Base-by-base conservation (phyloP, 2,888 invertebrate species). In the Diarsia brunnea region DNA sequence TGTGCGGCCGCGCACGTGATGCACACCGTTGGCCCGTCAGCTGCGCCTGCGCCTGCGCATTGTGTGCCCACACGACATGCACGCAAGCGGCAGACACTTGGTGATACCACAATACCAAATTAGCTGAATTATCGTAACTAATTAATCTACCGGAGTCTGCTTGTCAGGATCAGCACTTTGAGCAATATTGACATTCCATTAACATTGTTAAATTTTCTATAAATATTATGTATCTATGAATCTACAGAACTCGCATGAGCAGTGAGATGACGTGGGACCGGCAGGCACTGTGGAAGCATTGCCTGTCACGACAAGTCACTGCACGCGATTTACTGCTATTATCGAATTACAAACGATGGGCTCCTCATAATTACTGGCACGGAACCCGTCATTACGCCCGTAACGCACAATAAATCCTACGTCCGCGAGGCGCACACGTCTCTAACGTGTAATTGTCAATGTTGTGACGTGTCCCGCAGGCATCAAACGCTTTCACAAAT, bases 401-500 rank as follows among this genome's bases (percentile, higher is more conserved):
- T 77, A 71, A 31, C 73, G 66, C 66, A 72, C 84, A 58, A 75
- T 72, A 73, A 74, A 38, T 77, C 31, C 14, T 38, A 2, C 70
- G 60, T 53, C 64, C 49, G 31, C 68, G 47, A 55, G 27, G 53
- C 67, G 27, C 60, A n/a, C 53, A 24, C 49, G 68, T 61, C 67
- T 43, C 53, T 27, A 61, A 69, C 74, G 61, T 75, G 27, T 69
- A 79, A 74, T 74, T 61, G 81, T 75, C 75, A 83, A 31, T 73
- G 83, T 66, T 51, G 69, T 67, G 82, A 79, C 66, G 74, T 43
- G 69, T 76, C 86, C 84, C 78, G 81, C 74, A 53, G 84, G 78
- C 81, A 83, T 74, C 66, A 68, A 70, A 68, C 67, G 81, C 81
- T 86, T 81, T 81, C 85, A 85, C 81, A 75, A 84, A 86, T 86